Conservation (phyloP, 2,113 vertebrate species). For the Daphoenositta chrysoptera region DNA sequence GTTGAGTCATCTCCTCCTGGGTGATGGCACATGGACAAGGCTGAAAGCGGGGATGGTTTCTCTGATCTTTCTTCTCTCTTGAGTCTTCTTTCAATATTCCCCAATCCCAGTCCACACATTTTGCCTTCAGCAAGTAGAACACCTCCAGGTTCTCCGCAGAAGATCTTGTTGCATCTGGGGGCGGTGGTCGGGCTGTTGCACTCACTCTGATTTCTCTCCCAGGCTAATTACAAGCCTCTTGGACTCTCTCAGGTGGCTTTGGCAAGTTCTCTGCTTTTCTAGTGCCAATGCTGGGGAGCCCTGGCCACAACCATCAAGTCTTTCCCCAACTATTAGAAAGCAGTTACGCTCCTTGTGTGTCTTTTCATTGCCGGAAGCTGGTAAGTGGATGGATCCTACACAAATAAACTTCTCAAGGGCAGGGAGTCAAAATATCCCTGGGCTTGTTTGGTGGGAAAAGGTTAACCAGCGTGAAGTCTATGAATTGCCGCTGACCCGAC, state of each 20-base stretch:
- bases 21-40: background rate
- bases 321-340: background rate
- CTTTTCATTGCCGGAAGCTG: background rate
- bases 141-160: background rate
- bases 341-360: fast-evolving
- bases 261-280: conserved; percentile 10
- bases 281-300: background rate
- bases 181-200: fast-evolving
- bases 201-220: background rate
- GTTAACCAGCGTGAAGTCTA: background rate
- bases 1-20: background rate
- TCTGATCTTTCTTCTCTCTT: background rate
- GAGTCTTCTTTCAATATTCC: background rate
- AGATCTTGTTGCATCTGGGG: background rate
- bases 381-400: background rate
- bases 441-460: conserved; percentile 20
- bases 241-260: conserved; percentile 4
- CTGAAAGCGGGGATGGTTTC: background rate
- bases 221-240: background rate
- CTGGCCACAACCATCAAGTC: background rate
- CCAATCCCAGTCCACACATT: fast-evolving
- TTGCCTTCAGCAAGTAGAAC: background rate
- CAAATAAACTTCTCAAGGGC: conserved; percentile 41
- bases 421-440: conserved; percentile 20
- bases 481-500: background rate